A percentile compares a stretch with the other conserved stretches of the same genome.
Conservation (phyloP, 2,797 vertebrate genomes). For the Pseudopleuronectes americanus region DNA sequence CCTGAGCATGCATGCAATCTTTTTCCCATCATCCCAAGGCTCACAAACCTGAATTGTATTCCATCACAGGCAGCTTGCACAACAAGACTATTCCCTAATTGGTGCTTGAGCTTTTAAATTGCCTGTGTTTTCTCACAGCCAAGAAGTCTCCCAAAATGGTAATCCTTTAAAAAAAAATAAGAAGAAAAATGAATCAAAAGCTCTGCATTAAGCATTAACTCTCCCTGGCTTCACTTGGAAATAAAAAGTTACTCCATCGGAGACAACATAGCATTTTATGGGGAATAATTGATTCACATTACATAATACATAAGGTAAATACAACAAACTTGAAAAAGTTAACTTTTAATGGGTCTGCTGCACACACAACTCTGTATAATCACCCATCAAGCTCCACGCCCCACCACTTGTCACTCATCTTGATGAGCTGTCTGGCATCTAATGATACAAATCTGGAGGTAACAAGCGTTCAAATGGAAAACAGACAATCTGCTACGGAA, state of each 20-base stretch:
- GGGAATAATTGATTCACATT: conserved; percentile 19
- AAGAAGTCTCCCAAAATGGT: conserved; percentile 42
- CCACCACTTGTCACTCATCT: conserved; percentile 11
- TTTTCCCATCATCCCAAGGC: conserved; percentile 35
- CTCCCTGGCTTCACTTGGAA: background rate
- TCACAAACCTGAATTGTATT: conserved; percentile 59
- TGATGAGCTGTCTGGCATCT: conserved; percentile 3
- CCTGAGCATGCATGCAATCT: conserved; percentile 11
- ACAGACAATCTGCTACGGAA: background rate
- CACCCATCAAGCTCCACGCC: background rate
- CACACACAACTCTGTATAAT: background rate
- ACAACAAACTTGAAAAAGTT: background rate
- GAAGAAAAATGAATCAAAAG: conserved; percentile 31
- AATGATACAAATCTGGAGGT: background rate
- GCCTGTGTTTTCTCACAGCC: conserved; percentile 46
- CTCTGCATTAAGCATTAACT: conserved; percentile 15
- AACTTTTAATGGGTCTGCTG: background rate
- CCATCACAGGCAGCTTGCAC: conserved; percentile 62
- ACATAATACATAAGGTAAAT: conserved; percentile 12
- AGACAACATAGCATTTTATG: conserved; percentile 15
- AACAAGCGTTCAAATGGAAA: background rate
- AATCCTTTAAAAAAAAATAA: conserved; percentile 36
- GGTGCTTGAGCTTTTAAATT: conserved; percentile 69
- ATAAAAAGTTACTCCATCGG: conserved; percentile 6
- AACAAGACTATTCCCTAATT: conserved; percentile 69